Base-by-base conservation (phyloP, 2,888 invertebrate genomes). In the Pseudoips prasinana region DNA sequence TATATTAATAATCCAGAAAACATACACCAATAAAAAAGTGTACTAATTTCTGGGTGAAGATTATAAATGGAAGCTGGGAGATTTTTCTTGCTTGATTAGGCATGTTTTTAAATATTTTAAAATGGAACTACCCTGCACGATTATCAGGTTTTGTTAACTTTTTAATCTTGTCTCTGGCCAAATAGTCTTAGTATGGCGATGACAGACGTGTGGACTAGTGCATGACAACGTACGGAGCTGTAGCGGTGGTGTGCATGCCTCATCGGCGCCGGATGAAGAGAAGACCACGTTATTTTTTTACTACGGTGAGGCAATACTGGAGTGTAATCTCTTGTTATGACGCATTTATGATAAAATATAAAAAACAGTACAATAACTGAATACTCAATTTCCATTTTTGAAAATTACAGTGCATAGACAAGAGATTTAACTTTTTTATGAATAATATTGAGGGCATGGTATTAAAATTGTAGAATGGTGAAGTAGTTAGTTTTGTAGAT, bases 221-320 rank as follows among this genome's bases (percentile, higher is more conserved):
- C 84, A 85, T 85, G 84, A 64, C 54, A 62, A 57, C 63, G 46
- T 61, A 57, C 44, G 73, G 59, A 68, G 68, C 68, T 31, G 58
- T 66, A 70, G 74, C 73, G 65, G 77, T 64, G 72, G 66, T 74
- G 78, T 78, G 84, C 83, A 82, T 84, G 84, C 58, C 45, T 58
- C 45, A 68, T 40, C 51, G 47, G 58, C 55, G 40, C 54, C 36
- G 40, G 59, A 57, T 58, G 57, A 34, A 34, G 66, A 68, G 50
- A 57, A 54, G 55, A 58, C 41, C 25, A 32, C 39, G 52, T 43
- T 49, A 46, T 47, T 44, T 47, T 44, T 49, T 53, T 49, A 53
- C 61, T 42, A 58, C 63, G 63, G 68, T 73, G 70, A 72, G 70
- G 44, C 66, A 59, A 62, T 67, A 70, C 70, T 67, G 65, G 38